These are phyloP conservation scores for Drosophila malerkotliana DNA, from an alignment of 1,140 invertebrate species.

Conservation along the genomic window DNA sequence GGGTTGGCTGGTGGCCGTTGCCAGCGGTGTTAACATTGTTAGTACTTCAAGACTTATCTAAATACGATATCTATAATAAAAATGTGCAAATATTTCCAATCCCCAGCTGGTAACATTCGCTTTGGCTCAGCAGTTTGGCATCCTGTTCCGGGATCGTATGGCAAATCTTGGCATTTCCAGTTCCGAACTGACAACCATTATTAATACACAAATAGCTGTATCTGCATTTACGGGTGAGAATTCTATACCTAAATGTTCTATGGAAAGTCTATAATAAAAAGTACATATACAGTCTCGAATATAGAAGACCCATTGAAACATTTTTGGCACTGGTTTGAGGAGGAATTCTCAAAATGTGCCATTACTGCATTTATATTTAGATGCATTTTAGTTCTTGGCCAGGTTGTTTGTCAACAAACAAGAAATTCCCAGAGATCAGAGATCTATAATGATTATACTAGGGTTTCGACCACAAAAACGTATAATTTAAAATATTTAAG, in stretches of 20 bases:
- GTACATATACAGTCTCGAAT: too few species aligned
- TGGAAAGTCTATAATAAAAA: too few species aligned
- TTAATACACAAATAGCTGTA: conserved; percentile 88
- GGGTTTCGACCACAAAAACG: too few species aligned
- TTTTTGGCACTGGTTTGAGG: too few species aligned
- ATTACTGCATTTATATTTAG: too few species aligned
- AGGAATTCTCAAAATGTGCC: too few species aligned
- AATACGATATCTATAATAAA: not conserved
- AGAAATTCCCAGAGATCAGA: too few species aligned
- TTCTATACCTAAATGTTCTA: not conserved
- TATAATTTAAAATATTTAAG: too few species aligned
- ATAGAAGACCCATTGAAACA: too few species aligned
- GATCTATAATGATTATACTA: too few species aligned
- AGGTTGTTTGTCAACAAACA: too few species aligned
- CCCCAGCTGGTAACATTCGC: conserved; percentile 86
- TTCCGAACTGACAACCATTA: conserved; percentile 87
- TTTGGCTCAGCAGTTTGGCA: conserved; percentile 87
- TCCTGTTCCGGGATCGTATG: conserved; percentile 87
- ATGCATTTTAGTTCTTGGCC: too few species aligned
- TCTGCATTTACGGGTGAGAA: conserved; percentile 85
- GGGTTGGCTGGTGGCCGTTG: conserved; percentile 82
- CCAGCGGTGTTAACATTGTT: conserved; percentile 77
- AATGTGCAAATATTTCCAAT: not conserved
- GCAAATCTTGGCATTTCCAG: conserved; percentile 85
- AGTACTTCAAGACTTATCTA: conserved; percentile 29